Evolutionary conservation across 2,888 invertebrate genomes (phyloP), one percentile per base, ranked within the genome.

Genomic region (Nezara viridula): DNA sequence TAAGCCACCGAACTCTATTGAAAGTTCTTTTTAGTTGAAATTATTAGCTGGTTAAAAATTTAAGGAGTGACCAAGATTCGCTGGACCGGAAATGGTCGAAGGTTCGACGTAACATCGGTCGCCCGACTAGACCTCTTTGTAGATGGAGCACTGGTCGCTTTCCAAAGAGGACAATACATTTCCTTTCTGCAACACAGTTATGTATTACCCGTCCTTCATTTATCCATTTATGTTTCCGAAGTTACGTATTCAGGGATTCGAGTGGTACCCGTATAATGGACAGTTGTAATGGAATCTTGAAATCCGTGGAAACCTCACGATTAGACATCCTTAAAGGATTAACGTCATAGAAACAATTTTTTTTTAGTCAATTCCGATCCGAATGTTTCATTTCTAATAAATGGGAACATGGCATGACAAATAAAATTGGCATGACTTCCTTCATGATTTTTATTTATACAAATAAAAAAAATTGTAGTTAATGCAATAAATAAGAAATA

Each of bases 231-330:
- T 60, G 60, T 27, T 60, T 27, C 60, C 24, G 12, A 14, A 27
- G 60, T 60, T 60, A 60, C 60, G 60, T 60, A 27, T 21, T 7
- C 2, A 55, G n/a, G 27, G 12, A 60, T 27, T 60, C 60, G 60
- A 14, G n/a, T 60, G 14, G 14, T 14, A 60, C 60, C 14, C 60
- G 3, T 60, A 60, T 60, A 27, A 60, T 27, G 14, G 60, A 27
- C 60, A 60, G n/a, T 60, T 60, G 5, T 60, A 60, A 60, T 60
- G 60, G 60, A 27, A 60, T 60, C 60, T 60, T 60, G 60, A 60
- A 60, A 27, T 60, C 12, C 60, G 27, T 60, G 60, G 27, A 60
- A 60, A 60, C 14, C 27, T 60, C 27, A 60, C 60, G 12, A 14
- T 27, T 60, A 27, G 27, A 27, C 60, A 55, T 55, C 55, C 7